Conservation (phyloP, 2,888 invertebrate genomes). For the Coleophora flavipennella region DNA sequence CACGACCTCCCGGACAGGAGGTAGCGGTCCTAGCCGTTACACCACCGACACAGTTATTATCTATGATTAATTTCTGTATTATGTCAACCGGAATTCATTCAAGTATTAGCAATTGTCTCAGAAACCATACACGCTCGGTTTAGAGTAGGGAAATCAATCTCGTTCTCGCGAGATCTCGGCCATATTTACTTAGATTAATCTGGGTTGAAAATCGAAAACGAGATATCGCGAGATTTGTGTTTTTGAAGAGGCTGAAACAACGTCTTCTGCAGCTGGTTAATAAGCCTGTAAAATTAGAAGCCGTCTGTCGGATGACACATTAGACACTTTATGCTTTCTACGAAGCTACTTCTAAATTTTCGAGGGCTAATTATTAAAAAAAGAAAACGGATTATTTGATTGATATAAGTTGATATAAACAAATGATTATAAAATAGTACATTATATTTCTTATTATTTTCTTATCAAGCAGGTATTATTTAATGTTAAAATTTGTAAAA, state of each 20-base stretch:
- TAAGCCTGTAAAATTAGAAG: neutral
- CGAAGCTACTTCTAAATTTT: neutral
- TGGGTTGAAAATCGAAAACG: conserved; percentile 8
- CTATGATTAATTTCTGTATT: too few species aligned
- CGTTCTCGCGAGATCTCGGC: conserved; percentile 6
- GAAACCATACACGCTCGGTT: too few species aligned
- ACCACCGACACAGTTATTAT: too few species aligned
- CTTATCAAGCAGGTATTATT: neutral
- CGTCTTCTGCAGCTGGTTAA: too few species aligned
- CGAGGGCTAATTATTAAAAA: too few species aligned
- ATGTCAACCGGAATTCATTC: too few species aligned
- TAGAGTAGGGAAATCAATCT: neutral
- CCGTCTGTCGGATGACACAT: neutral
- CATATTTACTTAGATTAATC: conserved; percentile 11
- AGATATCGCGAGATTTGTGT: conserved; percentile 14
- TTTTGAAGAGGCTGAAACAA: too few species aligned
- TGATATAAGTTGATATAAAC: neutral
- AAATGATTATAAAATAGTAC: neutral
- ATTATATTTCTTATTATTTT: neutral
- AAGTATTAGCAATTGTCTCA: too few species aligned
- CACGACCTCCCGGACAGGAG: too few species aligned
- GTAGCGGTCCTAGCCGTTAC: too few species aligned
- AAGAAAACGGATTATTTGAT: neutral
- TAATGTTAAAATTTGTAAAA: neutral
- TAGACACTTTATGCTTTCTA: neutral